phyloP scores from a whole-genome alignment of 35 echinoderm and acorn worm species.

The Amphiura filiformis region DNA sequence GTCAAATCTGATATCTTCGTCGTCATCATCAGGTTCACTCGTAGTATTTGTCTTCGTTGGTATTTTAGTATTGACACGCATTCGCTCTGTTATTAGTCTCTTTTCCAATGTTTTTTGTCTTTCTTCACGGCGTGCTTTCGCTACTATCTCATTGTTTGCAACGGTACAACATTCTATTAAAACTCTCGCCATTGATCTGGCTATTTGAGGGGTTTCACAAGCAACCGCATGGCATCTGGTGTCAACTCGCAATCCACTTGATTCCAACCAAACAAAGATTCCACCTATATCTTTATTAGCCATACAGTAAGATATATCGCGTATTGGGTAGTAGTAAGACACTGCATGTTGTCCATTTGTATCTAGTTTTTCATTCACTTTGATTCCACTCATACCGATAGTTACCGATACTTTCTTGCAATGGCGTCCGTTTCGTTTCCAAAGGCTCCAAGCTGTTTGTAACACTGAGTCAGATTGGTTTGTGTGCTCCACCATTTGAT shows the following conservation, averaged over 20 bases:
- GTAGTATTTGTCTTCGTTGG: background rate
- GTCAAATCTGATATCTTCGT: background rate
- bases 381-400: background rate
- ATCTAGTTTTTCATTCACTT: background rate
- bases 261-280: background rate
- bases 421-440: background rate
- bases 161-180: background rate
- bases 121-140: background rate
- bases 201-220: background rate
- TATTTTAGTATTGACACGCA: background rate
- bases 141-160: background rate
- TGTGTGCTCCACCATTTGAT: background rate
- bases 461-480: background rate
- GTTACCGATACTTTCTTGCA: background rate
- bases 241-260: background rate
- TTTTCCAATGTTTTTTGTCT: background rate
- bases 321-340: background rate
- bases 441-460: background rate
- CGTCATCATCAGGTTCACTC: background rate
- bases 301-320: background rate
- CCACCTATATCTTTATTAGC: background rate
- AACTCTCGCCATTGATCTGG: background rate
- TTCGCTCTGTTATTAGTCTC: background rate
- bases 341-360: background rate
- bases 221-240: background rate